Conservation (phyloP, 2,797 vertebrate species). For the Sphaeramia orbicularis region DNA sequence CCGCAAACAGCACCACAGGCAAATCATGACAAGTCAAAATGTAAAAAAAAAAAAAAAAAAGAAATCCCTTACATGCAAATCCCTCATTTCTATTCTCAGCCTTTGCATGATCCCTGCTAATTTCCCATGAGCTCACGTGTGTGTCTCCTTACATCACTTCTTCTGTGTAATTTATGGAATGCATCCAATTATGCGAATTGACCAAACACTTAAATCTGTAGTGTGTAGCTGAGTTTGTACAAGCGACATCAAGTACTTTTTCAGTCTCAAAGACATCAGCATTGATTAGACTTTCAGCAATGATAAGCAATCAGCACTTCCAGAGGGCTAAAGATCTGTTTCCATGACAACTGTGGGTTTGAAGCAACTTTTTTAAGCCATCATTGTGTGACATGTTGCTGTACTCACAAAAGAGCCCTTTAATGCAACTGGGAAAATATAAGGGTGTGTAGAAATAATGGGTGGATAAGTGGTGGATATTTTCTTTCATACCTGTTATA, state of each 20-base stretch:
- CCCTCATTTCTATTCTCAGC: conserved; percentile 7
- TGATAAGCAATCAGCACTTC: conserved; percentile 62
- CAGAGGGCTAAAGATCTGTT: conserved; percentile 72
- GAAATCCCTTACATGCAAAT: too few relatives aligned
- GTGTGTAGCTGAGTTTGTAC: conserved; percentile 3
- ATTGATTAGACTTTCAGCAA: conserved; percentile 49
- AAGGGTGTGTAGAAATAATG: conserved; percentile 5
- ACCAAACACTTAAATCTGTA: background rate
- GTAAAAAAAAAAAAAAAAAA: conserved; percentile 2
- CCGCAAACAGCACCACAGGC: conserved; percentile 8
- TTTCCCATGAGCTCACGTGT: conserved; percentile 29
- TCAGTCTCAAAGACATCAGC: conserved; percentile 19
- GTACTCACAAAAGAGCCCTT: conserved; percentile 16
- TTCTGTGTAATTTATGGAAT: conserved; percentile 25
- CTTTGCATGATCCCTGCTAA: conserved; percentile 25
- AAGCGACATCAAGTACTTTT: conserved; percentile 27
- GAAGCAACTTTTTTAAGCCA: conserved; percentile 66
- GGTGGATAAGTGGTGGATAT: background rate
- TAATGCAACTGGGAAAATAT: background rate
- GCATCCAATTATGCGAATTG: conserved; percentile 25
- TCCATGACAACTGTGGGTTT: conserved; percentile 83
- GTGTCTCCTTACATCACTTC: conserved; percentile 7
- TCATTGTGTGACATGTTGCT: conserved; percentile 28
- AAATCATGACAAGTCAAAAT: conserved; percentile 53
- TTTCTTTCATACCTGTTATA: conserved; percentile 7